Evolutionary conservation across 2,113 vertebrate species (phyloP).

Genomic region (Tapirus terrestris): DNA sequence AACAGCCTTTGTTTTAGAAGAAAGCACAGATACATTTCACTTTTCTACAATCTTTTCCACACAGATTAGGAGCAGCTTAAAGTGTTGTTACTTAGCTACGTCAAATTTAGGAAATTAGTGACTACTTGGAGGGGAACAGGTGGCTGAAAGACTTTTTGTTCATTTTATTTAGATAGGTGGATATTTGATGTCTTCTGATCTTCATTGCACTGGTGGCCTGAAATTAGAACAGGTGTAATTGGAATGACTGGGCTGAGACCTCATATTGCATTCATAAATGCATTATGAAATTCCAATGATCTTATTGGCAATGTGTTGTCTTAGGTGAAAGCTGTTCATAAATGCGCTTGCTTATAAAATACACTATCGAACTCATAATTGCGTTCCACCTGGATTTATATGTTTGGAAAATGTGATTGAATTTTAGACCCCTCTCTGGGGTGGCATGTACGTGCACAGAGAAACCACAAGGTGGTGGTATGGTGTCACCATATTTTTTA

Average conservation of each 20-base stretch:
- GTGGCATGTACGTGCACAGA: conserved; percentile 47
- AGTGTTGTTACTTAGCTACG: not conserved
- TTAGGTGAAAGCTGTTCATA: conserved; percentile 54
- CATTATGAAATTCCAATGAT: conserved; percentile 4
- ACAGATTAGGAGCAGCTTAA: not conserved
- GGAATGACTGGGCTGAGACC: conserved; percentile 19
- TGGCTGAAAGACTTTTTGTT: not conserved
- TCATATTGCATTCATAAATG: conserved; percentile 27
- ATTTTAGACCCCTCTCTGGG: not conserved
- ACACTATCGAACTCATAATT: conserved; percentile 65
- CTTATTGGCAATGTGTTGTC: conserved; percentile 39
- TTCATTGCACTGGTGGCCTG: not conserved
- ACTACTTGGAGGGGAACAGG: not conserved
- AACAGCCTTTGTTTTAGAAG: conserved; percentile 45
- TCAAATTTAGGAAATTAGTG: not conserved
- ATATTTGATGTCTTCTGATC: conserved; percentile 24
- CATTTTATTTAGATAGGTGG: not conserved
- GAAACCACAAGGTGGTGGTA: conserved; percentile 94
- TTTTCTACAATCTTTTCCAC: not conserved
- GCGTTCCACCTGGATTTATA: conserved; percentile 21
- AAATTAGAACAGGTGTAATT: conserved; percentile 9
- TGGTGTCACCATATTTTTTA: conserved; percentile 86
- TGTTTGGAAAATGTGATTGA: conserved; percentile 37
- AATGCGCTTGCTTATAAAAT: conserved; percentile 64
- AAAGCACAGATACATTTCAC: not conserved